These are phyloP conservation scores for Telenomus remus DNA, from an alignment of 1,140 invertebrate genomes.

Conservation along the genomic window DNA sequence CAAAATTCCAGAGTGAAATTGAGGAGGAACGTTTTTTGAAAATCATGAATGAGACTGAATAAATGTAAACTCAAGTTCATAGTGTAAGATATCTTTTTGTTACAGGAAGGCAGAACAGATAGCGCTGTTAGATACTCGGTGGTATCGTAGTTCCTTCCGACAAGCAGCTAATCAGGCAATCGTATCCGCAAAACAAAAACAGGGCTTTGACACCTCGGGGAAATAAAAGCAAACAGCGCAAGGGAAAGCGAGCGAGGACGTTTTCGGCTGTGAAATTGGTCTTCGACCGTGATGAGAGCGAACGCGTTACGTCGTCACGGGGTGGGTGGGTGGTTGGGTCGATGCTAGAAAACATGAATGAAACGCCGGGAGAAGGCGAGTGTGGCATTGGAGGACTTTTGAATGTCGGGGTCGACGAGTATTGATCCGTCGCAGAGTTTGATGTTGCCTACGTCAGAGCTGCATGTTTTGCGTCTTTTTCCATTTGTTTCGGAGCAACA, in stretches of 20 bases:
- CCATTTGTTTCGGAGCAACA: slow-evolving; percentile 6
- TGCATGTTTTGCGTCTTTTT: too few species aligned
- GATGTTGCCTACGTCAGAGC: slow-evolving; percentile 60
- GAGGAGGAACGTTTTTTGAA: too few species aligned
- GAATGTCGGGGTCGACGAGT: slow-evolving; percentile 76
- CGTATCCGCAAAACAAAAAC: slow-evolving; percentile 10
- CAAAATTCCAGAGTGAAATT: too few species aligned
- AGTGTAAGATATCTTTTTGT: slow-evolving; percentile 17
- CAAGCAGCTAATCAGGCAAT: neutral
- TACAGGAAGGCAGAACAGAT: slow-evolving; percentile 64
- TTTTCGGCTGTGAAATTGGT: neutral
- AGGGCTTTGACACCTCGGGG: too few species aligned
- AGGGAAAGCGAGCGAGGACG: neutral
- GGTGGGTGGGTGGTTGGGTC: slow-evolving; percentile 33
- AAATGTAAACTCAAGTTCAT: neutral
- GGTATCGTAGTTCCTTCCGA: neutral
- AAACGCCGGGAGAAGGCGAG: slow-evolving; percentile 61
- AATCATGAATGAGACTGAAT: too few species aligned
- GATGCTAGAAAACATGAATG: slow-evolving; percentile 70
- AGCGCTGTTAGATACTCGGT: slow-evolving; percentile 55
- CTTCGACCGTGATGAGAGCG: neutral
- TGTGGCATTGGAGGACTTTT: slow-evolving; percentile 62
- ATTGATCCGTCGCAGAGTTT: slow-evolving; percentile 73
- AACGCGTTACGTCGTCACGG: slow-evolving; percentile 49
- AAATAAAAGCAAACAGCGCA: neutral